Evolutionary conservation across 2,888 invertebrate genomes (phyloP), one percentile per base, ranked within the genome.

Genomic region (Leptarthrus brevirostris): DNA sequence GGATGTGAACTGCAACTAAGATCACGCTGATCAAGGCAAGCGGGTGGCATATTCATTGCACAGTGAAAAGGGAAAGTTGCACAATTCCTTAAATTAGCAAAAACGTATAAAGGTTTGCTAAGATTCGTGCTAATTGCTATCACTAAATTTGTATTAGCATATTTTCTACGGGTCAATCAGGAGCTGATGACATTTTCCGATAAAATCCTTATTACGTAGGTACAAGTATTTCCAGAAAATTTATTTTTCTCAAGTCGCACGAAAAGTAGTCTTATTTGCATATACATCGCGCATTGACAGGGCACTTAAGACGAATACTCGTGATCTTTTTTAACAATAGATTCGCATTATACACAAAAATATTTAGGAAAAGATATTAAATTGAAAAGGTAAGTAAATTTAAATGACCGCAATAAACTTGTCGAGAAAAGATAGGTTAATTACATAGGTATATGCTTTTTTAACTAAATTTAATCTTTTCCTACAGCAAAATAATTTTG

Each of bases 171-270:
- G 70, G 70, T 70, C 70, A 70, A 30, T 53, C 53, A 70, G 70
- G 52, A 49, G 52, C 53, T 53, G 70, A 70, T 70, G 70, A 70
- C 70, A 52, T 70, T 53, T 70, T 10, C 24, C 18, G 70, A 70
- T 70, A 70, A 52, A 14, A 52, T 70, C 53, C 70, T 70, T 53
- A 34, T 12, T 5, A 26, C 26, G 12, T 20, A 2, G 47, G 1
- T 49, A 8, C 12, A 47, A 47, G 1, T 14, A n/a, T 66, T 47
- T 66, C 26, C 8, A 14, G 16, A 49, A 26, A 47, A 22, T 66
- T 24, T 22, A 22, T 34, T 26, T 24, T 16, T 66, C 49, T 24
- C 22, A 16, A 70, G 52, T 53, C 70, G 30, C 52, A 70, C 52
- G 70, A 52, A 30, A 70, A 70, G 20, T 24, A 18, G 22, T 14